Evolutionary conservation across 2,888 invertebrate species (phyloP).

Genomic region (Hemicrepidius hirtus): DNA sequence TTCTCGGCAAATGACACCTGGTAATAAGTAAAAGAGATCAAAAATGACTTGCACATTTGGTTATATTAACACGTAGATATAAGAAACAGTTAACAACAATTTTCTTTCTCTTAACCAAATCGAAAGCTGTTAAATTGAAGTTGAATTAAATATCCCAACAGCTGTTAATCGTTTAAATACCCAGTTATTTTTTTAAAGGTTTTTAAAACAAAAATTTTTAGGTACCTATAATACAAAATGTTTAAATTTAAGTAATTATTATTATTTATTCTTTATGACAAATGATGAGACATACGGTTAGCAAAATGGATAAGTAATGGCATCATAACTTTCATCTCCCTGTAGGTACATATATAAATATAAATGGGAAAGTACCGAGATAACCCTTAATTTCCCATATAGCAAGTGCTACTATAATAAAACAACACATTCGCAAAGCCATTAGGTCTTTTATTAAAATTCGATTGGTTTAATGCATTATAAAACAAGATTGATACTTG

Average conservation of each 20-base stretch:
- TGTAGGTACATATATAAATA: constrained; percentile 32
- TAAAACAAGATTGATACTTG: constrained; percentile 61
- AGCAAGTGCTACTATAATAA: constrained; percentile 41
- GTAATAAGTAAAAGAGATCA: constrained; percentile 17
- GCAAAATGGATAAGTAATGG: constrained; percentile 15
- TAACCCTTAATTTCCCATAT: constrained; percentile 44
- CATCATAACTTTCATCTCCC: constrained; percentile 28
- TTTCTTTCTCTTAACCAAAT: background rate
- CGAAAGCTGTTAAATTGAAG: constrained; percentile 1
- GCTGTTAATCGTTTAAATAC: background rate
- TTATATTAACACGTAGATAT: constrained; percentile 34
- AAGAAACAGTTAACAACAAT: constrained; percentile 13
- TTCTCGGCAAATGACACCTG: background rate
- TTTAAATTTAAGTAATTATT: no score
- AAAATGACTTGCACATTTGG: constrained; percentile 40
- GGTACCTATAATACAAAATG: no score
- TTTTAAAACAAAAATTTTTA: no score
- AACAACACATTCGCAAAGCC: constrained; percentile 45
- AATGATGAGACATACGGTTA: background rate
- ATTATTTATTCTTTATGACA: no score
- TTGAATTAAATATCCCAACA: background rate
- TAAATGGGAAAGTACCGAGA: constrained; percentile 31
- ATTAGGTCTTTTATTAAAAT: constrained; percentile 46
- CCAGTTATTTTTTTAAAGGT: no score
- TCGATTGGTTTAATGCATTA: constrained; percentile 50